Evolutionary conservation across 2,797 vertebrate genomes (phyloP), one percentile per base, ranked within the genome.

Genomic region (Poecilia velifera): DNA sequence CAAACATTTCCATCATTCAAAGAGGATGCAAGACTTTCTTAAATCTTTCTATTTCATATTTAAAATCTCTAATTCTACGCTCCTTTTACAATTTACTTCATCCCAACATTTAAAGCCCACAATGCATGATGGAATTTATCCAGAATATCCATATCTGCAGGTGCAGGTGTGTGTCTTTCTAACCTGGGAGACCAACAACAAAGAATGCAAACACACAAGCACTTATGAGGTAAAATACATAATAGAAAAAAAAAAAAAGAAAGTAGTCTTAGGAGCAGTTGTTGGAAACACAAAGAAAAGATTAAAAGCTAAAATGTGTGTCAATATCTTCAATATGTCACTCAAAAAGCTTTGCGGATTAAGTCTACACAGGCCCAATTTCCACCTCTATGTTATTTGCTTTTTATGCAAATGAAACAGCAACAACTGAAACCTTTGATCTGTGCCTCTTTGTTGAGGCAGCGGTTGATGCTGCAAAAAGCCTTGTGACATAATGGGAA

Each of bases 351-450:
- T 76, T 85, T 83, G 74, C 78, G 86, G 87, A 89, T 79, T 86
- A 82, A 87, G 89, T 81, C 82, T 88, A 79, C 91, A 93, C 85
- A 87, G 86, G 85, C 84, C 84, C 64, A 64, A 76, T 91, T 91
- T 90, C 87, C 80, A 64, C 80, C 68, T 89, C 76, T 82, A 77
- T 89, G 87, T 92, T 89, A 82, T 86, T 86, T 84, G 83, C 89
- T 78, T 91, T 92, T 91, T 79, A 93, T 93, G 88, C 84, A 94
- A 93, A 95, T 93, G 68, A 16, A 70, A 39, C 6, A 49, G 78
- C 85, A 77, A 77, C 78, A 79, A 87, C 82, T 72, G 73, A 80
- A 91, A 92, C 90, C 84, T 94, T 94, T 95, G 90, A 95, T 95
- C 91, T 90, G 39, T 68, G 77, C 73, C 34, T 85, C 87, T 92